Base-by-base conservation (phyloP, 2,797 vertebrate species). In the Labeo calbasu region DNA sequence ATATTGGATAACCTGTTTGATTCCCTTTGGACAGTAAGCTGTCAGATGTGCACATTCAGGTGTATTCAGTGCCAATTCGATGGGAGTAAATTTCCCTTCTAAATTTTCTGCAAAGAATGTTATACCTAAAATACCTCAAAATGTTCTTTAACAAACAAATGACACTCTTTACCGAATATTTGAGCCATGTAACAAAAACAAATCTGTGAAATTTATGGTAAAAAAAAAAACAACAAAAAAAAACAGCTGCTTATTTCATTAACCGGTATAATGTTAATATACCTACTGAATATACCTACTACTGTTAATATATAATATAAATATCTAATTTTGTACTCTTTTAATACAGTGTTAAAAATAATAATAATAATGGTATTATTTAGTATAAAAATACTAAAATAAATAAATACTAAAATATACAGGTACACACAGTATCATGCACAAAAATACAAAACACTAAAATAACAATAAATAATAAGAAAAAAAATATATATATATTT, bases 21-120 rank as follows among this genome's bases (percentile, higher is more conserved):
- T 71, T 59, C 53, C 66, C 36, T 14, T 59, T 81, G 12, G 51
- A 71, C 43, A 81, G 71, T 46, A 28, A 71, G 11, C 15, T 46
- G 51, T 9, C n/a, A 80, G 15, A 57, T 25, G 5, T 43, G 50
- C n/a, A 43, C 5, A 69, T 55, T 23, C 7, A 32, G 21, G 15
- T 28, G 36, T 23, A 59, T 11, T 23, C 65, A 23, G 9, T 6
- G 59, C 1, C 25, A 66, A 32, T 36, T 66, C 40, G 32, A 1
- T 15, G 17, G 6, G 12, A 23, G 63, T 23, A 15, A 10, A 55
- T 69, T 25, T 68, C 9, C 25, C 3, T 66, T 68, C 5, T 43
- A 40, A 17, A 23, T 59, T 71, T 46, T 46, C 51, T 46, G 11
- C n/a, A 23, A 55, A 76, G 13, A 43, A 46, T 40, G 7, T 9